Base-by-base conservation (phyloP, 2,797 vertebrate species). In the Poeciliopsis infans region DNA sequence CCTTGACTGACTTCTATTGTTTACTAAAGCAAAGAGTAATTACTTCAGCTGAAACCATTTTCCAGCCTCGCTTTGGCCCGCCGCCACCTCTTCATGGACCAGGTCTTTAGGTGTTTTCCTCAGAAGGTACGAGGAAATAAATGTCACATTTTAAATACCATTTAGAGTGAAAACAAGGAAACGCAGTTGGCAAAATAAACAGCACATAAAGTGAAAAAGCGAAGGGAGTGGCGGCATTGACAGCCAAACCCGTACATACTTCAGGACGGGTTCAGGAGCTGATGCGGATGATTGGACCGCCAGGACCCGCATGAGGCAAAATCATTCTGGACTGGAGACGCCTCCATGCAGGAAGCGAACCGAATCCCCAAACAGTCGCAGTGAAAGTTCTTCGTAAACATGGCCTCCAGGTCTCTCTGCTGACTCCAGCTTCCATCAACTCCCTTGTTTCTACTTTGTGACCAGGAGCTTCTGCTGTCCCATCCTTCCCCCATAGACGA, bases 401-500 rank as follows among this genome's bases (percentile, higher is more conserved):
- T 75, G 78, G 71, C 79, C 87, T 47, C 0, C 7, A 77, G 75
- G 51, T 86, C 82, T 80, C 69, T 75, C 70, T 79, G 74, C 55
- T 20, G 11, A 78, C 82, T 76, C 28, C 3, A 59, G 76, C 74
- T 82, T 79, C 80, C 76, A 85, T 72, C 78, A 80, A 76, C 74
- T 74, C 66, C 15, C 28, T 75, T 25, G 64, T 79, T 83, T 68
- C 69, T 75, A 88, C 87, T 76, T 89, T 83, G 74, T 70, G 85
- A 85, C 79, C 86, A 86, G 87, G 79, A 91, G 84, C 85, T 86
- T 84, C 83, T 74, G 1, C 76, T 80, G 75, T 86, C 80, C 84
- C 79, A 69, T 86, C 45, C 68, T 66, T 82, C 25, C 71, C 39
- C 43, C 46, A 71, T 73, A 83, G 89, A 93, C 49, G 1, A 68